Evolutionary conservation across 2,113 vertebrate genomes (phyloP), one percentile per base, ranked within the genome.

Genomic region (Pseudopipra pipra): DNA sequence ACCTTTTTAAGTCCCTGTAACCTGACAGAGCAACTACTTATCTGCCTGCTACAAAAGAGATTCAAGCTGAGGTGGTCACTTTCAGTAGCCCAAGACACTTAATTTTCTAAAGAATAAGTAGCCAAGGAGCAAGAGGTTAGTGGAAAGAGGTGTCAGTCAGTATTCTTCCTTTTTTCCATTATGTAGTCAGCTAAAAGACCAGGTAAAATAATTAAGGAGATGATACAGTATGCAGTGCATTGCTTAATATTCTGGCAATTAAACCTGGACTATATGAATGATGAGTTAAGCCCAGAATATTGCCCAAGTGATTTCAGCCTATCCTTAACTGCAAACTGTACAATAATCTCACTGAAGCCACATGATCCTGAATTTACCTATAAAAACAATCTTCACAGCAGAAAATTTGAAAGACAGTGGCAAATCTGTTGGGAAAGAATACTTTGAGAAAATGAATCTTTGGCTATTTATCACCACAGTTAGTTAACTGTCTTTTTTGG

Each of bases 161-260:
- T 96, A 90, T 67, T 77, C 39, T 61, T 94, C 67, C 39, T 74
- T 63, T 80, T 85, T 87, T 82, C 43, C 39, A 65, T 93, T 91
- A 91, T 18, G 33, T 46, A 74, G 67, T 78, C 78, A 85, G 62
- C 74, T 85, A 51, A 94, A 91, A 31, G 51, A 66, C 17, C 43
- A 80, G 75, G 68, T 90, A 70, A 83, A 67, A 56, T 65, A 88
- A 91, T 87, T 94, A 88, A 79, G 54, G 54, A 24, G 28, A 47
- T 67, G 12, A 87, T 37, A 82, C 1, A 13, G 9, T 35, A 80
- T 47, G 52, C 35, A 83, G 21, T 14, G 11, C 30, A 55, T 74
- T 91, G 39, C 59, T 91, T 67, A 58, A 66, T 88, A 66, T 80
- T 71, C 59, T 77, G 63, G 17, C 47, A 59, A 24, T 80, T 76